Evolutionary conservation across 2,113 vertebrate species (phyloP), one percentile per base, ranked within the genome.

Genomic region (Balaeniceps rex): DNA sequence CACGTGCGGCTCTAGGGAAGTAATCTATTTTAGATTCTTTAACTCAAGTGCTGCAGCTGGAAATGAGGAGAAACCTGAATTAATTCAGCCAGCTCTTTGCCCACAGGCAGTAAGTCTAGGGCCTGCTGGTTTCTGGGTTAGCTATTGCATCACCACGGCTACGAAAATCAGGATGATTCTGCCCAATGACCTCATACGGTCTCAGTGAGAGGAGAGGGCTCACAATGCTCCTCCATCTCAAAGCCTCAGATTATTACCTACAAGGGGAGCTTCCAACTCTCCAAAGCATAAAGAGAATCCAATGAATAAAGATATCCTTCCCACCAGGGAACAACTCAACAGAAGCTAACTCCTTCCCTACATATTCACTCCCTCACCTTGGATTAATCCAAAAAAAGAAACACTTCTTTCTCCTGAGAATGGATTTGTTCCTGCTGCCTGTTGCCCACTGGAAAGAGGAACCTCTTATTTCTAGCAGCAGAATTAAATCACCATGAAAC

Each of bases 1-100:
- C 63, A 17, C 31, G 3, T 4, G 69, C 3, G 0, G 64, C 81
- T 58, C 69, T 49, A 78, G 92, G 11, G 18, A 42, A 54, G 33
- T 13, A 31, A 92, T 60, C 52, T 96, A 8, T 68, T 84, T 81
- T 46, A 85, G 70, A 29, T 33, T 91, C 61, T 75, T 91, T n/a
- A 83, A 96, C 60, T 85, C 92, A 72, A 72, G 65, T 13, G 65
- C 78, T 91, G 92, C 90, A 97, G 95, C 87, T 92, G 85, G 82
- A 79, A 75, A 76, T 5, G 52, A 90, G 83, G 68, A 83, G 69
- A 72, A 79, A 58, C 65, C 78, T 88, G 82, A 82, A 61, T 28
- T 28, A 55, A 84, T 60, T 55, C 90, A 95, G 77, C n/a, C 87
- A 96, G 85, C 61, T 79, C 74, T 79, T 22, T 64, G 87, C 71